phyloP scores from a whole-genome alignment of 2,888 invertebrate species.

The Drosophila pullipes region DNA sequence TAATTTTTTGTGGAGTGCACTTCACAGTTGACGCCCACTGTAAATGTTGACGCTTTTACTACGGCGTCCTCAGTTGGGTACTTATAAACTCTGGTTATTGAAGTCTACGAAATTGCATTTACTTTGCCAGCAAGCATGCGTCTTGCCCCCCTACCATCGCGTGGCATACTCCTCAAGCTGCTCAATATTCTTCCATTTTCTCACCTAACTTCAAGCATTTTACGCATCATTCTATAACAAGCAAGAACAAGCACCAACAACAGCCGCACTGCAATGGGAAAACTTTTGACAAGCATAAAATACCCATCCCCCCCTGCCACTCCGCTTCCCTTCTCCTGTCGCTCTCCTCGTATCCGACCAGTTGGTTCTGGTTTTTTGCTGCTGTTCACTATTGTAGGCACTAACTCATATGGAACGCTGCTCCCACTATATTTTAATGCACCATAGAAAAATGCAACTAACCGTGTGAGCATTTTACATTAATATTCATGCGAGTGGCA shows the following conservation, averaged over 20 bases:
- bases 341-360: constrained; percentile 23
- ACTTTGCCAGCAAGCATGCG: constrained; percentile 50
- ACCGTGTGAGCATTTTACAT: constrained; percentile 80
- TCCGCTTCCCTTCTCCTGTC: background rate
- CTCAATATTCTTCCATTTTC: constrained; percentile 59
- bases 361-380: constrained; percentile 31
- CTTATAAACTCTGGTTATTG: constrained; percentile 76
- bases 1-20: background rate
- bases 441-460: constrained; percentile 76
- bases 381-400: constrained; percentile 68
- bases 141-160: background rate
- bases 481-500: constrained; percentile 66
- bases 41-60: constrained; percentile 19
- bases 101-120: constrained; percentile 79
- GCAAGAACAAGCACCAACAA: constrained; percentile 16
- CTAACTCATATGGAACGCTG: constrained; percentile 78
- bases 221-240: constrained; percentile 72
- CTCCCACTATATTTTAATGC: constrained; percentile 74
- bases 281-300: constrained; percentile 56
- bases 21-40: constrained; percentile 38
- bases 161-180: constrained; percentile 3
- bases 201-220: constrained; percentile 70
- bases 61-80: constrained; percentile 56
- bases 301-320: constrained; percentile 2
- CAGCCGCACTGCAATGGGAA: constrained; percentile 35